Conservation (phyloP, 2,113 vertebrate species). For the Artemisiospiza belli region DNA sequence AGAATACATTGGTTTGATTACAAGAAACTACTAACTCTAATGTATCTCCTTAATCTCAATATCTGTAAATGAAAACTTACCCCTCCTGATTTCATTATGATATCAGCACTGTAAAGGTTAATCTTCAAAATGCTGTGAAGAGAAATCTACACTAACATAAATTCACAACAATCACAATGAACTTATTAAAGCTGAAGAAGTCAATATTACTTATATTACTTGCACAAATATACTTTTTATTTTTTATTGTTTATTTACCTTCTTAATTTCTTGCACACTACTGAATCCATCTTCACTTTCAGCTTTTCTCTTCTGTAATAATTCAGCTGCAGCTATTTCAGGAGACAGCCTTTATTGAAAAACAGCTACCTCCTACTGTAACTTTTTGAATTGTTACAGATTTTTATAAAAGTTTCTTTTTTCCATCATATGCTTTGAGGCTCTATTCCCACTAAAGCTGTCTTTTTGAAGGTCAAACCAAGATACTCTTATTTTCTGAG, state of each 20-base stretch:
- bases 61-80: not conserved
- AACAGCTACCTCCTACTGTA: not conserved
- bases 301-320: not conserved
- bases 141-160: not conserved
- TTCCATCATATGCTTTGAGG: not conserved
- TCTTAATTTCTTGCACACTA: not conserved
- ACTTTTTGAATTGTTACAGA: not conserved
- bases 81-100: not conserved
- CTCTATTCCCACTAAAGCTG: not conserved
- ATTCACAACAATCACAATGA: not conserved
- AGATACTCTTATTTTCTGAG: not conserved
- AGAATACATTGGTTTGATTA: not conserved
- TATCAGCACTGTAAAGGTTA: not conserved
- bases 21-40: not conserved
- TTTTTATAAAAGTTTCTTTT: not conserved
- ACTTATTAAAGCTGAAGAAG: not conserved
- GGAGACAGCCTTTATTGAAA: not conserved
- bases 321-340: not conserved
- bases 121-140: not conserved
- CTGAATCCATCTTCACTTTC: not conserved
- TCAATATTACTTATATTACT: not conserved
- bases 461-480: slow-evolving; percentile 1
- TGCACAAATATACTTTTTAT: not conserved
- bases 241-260: not conserved
- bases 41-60: not conserved